phyloP scores from a whole-genome alignment of 1,140 invertebrate species.

The Laupala kohalensis region DNA sequence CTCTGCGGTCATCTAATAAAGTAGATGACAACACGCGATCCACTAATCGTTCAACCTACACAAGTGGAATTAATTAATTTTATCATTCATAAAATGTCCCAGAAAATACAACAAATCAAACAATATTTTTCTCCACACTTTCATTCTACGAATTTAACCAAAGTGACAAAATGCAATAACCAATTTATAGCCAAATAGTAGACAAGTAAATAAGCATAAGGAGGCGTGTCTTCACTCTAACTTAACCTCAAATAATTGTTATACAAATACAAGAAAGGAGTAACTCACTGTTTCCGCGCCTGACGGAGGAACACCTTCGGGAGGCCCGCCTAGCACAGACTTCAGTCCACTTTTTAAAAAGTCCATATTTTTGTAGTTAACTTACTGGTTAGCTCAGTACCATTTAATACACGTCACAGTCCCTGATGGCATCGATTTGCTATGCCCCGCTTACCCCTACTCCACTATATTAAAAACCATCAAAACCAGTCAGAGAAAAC shows the following conservation, averaged over 20 bases:
- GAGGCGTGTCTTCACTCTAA: not conserved
- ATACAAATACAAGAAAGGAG: slow-evolving; percentile 3
- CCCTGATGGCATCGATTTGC: slow-evolving; percentile 36
- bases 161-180: not conserved
- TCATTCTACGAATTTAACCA: slow-evolving; percentile 2
- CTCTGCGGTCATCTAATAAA: slow-evolving; percentile 82
- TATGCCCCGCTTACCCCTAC: no score
- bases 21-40: slow-evolving; percentile 86
- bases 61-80: not conserved
- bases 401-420: not conserved
- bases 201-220: not conserved
- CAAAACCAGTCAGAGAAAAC: no score
- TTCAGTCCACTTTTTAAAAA: slow-evolving; percentile 77
- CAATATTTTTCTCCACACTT: not conserved
- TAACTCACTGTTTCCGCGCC: slow-evolving; percentile 68
- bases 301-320: slow-evolving; percentile 55
- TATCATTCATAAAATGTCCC: not conserved
- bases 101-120: not conserved
- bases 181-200: not conserved
- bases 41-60: slow-evolving; percentile 80
- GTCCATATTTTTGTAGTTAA: slow-evolving; percentile 46
- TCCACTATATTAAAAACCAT: no score
- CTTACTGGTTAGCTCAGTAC: not conserved
- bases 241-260: not conserved
- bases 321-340: slow-evolving; percentile 71